Base-by-base conservation (phyloP, 2,888 invertebrate species). In the Acrobeloides nanus region DNA sequence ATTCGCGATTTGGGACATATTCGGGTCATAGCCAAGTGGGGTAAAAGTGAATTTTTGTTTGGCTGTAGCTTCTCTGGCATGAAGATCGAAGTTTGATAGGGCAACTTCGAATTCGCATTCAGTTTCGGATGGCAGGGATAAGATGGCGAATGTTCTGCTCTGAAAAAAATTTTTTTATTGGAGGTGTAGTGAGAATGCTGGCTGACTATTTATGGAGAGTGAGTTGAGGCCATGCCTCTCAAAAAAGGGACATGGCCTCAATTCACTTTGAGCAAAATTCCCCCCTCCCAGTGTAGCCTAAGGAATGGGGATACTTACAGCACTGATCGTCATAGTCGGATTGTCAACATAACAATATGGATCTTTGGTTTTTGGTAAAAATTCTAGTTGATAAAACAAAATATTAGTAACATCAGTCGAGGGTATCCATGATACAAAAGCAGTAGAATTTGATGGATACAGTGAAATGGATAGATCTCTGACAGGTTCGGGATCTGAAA, bases 401-500 rank as follows among this genome's bases (percentile, higher is more conserved):
- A 71, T 59, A 43, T 57, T 50, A 12, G 51, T 51, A 2, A 51
- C 35, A 10, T 62, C 64, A 17, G 60, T 59, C 0, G 68, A 59
- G n/a, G 66, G 56, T 4, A 47, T 57, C 70, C 70, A 70, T 1
- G 57, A 49, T 17, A 70, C 48, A 12, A 35, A 25, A 5, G 61
- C 64, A 0, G 64, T 57, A 1, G 58, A 60, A 40, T 68, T 67
- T 27, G 46, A 45, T 6, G 59, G 32, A 32, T 52, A 53, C 7
- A 63, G 43, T 3, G 46, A 48, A 2, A 70, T 59, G 20, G 54
- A 51, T 23, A 70, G 52, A 25, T 67, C 55, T 12, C 54, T 35
- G 2, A 70, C 64, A 8, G 69, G 61, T 43, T 70, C 70, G 7
- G 70, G 70, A 0, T 66, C 66, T 66, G 48, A 34, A 62, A 59